Evolutionary conservation across 2,797 vertebrate genomes (phyloP), one percentile per base, ranked within the genome.

Genomic region (Danio albolineatus): DNA sequence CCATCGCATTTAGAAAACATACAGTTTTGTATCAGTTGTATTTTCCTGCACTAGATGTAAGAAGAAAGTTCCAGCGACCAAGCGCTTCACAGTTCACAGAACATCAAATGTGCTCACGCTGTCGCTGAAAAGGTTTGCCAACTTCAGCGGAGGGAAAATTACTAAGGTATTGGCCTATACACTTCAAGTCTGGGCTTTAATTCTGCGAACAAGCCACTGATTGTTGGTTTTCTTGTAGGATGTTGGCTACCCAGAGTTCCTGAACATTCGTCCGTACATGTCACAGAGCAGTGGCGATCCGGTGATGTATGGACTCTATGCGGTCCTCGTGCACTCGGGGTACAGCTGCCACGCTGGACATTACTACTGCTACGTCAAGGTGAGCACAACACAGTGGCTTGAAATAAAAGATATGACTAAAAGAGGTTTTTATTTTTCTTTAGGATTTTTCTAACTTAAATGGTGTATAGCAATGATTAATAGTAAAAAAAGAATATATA

Each of bases 351-450:
- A 98, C 0, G 96, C 96, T 0, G 97, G 97, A 0, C 97, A 99
- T 88, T 98, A 98, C 79, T 98, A 97, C 89, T 98, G 97, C 90
- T 98, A 98, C 0, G 95, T 98, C 71, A 99, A 98, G 94, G 97
- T 97, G 73, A 87, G 53, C 1, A 8, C 10, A 5, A 90, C 12
- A 2, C 61, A 7, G 1, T 36, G 10, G 4, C 59, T 53, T 53
- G 9, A 21, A 21, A 54, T 10, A 19, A 19, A 1, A 10, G 10
- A 6, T 19, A 10, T 17, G n/a, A 19, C 14, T 19, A 5, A 1
- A 19, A 9, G 1, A 17, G 7, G 17, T 53, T 53, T 53, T 53
- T 7, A n/a, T 53, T 53, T 53, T 53, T 10, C n/a, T 54, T 51
- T 9, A 54, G n/a, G 54, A 19, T 54, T 9, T 54, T 4, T 9